Evolutionary conservation across 2,888 invertebrate species (phyloP), one percentile per base, ranked within the genome.

Genomic region (Andrena haemorrhoa): DNA sequence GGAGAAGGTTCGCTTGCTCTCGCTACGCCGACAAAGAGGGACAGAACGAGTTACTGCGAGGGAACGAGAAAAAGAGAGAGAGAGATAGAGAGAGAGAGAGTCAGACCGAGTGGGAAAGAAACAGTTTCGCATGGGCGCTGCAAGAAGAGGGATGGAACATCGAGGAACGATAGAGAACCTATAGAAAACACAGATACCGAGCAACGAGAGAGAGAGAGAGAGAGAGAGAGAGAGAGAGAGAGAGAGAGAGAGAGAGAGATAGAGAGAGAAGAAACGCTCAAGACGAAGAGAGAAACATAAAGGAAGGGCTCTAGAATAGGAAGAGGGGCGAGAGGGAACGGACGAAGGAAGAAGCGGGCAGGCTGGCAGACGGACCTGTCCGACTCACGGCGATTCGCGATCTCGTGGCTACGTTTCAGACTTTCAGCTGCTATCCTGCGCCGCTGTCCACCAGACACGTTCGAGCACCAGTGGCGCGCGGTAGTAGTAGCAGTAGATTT

Each of bases 391-490:
- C 83, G 64, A 82, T 81, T 87, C 79, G 79, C 79, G 82, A 76
- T 84, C 82, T 77, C 79, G 83, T 85, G 83, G 72, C 68, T 86
- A 75, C 68, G 65, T 85, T 88, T 87, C 85, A 87, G 87, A 83
- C 61, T 85, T 88, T 87, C 85, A 87, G 87, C 86, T 88, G 82
- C 76, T 87, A 77, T 84, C 75, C 83, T 73, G 77, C 75, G 66
- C 71, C 51, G 72, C 71, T 83, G 68, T 64, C 16, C 71, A 76
- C 72, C 65, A 81, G 81, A 63, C 69, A 81, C 74, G 68, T 61
- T 78, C 75, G 78, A 79, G 78, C 79, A 74, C 20, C 70, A 70
- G 66, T 82, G 66, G 64, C 71, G 82, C 71, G 79, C 82, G 71
- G 63, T 71, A 29, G 69, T 69, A 58, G 73, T 83, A 88, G 79